A percentile compares a stretch with the other conserved stretches of the same genome.
phyloP scores from a whole-genome alignment of 2,113 vertebrate species.

The Orycteropus afer region DNA sequence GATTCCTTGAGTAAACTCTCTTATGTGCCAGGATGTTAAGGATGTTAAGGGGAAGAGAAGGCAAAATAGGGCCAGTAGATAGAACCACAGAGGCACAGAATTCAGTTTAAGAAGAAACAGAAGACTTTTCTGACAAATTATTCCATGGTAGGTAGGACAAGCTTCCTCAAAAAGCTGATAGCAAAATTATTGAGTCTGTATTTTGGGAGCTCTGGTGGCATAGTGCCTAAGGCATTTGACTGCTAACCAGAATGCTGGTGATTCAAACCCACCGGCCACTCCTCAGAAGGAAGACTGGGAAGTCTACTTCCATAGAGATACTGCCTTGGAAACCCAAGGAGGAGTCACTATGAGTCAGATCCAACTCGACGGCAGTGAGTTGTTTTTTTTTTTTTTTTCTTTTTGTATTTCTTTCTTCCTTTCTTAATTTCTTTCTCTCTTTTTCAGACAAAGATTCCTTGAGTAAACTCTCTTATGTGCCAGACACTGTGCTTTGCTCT shows the following conservation, averaged over 20 bases:
- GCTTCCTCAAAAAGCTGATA: conserved; percentile 17
- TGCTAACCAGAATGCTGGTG: no score
- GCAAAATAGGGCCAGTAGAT: background rate
- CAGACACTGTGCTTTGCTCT: background rate
- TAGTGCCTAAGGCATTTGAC: no score
- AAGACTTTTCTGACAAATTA: background rate
- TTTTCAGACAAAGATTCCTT: background rate
- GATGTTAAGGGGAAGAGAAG: background rate
- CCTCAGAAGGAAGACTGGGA: no score
- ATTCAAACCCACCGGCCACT: no score
- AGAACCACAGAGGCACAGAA: background rate
- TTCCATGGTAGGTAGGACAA: background rate
- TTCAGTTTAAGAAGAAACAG: background rate
- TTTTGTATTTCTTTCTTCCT: background rate
- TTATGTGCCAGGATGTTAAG: background rate
- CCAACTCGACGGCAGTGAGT: no score
- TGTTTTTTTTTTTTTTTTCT: no score
- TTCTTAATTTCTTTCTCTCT: background rate
- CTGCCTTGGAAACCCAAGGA: no score
- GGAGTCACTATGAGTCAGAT: no score
- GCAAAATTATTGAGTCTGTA: background rate
- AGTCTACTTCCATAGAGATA: no score
- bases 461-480: background rate
- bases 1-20: background rate
- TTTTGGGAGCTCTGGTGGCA: no score